These are phyloP conservation scores for Himalopsyche phryganea DNA, from an alignment of 1,140 invertebrate species.

Conservation along the genomic window DNA sequence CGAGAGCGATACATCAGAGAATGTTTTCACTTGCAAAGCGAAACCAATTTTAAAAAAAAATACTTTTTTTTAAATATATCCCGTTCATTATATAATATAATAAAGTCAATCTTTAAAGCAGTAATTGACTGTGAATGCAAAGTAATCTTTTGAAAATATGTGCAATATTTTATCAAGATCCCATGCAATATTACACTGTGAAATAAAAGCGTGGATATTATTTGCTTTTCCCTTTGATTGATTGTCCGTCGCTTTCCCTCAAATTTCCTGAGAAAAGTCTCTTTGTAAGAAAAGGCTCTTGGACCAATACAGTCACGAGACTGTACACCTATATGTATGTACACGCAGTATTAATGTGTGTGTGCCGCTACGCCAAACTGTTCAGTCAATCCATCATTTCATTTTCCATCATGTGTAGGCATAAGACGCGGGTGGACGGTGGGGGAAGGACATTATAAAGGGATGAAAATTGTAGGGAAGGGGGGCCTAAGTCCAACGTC, in stretches of 20 bases:
- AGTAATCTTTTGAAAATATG: too few species aligned
- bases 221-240: conserved; percentile 12
- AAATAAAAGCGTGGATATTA: too few species aligned
- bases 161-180: too few species aligned
- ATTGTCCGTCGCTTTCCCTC: conserved; percentile 17
- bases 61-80: too few species aligned
- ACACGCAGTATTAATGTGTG: conserved; percentile 23
- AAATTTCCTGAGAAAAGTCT: conserved; percentile 19
- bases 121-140: too few species aligned
- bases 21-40: too few species aligned
- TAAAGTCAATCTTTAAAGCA: too few species aligned
- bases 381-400: conserved; percentile 32
- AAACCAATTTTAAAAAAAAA: too few species aligned
- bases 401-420: conserved; percentile 30
- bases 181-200: too few species aligned
- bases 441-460: not conserved
- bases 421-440: not conserved
- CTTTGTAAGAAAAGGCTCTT: not conserved
- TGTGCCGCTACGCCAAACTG: conserved; percentile 26
- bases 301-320: not conserved
- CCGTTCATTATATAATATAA: too few species aligned
- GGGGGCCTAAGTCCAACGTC: not conserved
- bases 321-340: not conserved
- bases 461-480: not conserved
- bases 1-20: too few species aligned